Evolutionary conservation across 2,113 vertebrate genomes (phyloP), one percentile per base, ranked within the genome.

Genomic region (Actenoides lindsayi): DNA sequence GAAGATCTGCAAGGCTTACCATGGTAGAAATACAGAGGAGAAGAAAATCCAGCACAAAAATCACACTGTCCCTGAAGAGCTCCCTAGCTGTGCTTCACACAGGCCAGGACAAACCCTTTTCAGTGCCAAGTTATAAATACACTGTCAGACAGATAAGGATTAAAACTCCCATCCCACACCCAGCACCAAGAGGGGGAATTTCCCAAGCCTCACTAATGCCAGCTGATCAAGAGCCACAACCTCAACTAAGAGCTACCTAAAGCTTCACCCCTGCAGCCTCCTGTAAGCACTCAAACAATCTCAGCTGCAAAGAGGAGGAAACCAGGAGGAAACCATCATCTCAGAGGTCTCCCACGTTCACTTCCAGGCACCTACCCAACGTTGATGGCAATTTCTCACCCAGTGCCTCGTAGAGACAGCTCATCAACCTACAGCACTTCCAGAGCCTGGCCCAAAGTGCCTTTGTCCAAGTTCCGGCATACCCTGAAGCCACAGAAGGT

Each of bases 341-440:
- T 48, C 65, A 56, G 23, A 69, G 8, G 21, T 54, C 30, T 50
- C 50, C 21, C 0, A 1, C 0, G 2, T 59, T 68, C 53, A 21
- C n/a, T 60, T 54, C 39, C 51, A 16, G n/a, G 25, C 33, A 62
- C 30, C 46, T 57, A 11, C 44, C 19, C 68, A 54, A 37, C 9
- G 35, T 0, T 1, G 0, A 48, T 17, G 4, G n/a, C 41, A 78
- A 28, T 39, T 84, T 81, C 63, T 91, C 4, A 0, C 28, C 17
- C 31, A 78, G n/a, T 67, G 14, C n/a, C 53, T 81, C 77, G 46
- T 31, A 51, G 18, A 77, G 31, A 75, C 3, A 11, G 62, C 16
- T 13, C n/a, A 48, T 46, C 25, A 46, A 54, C 28, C 48, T 4
- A 0, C 14, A 54, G 42, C 24, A 24, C 10, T 20, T 39, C 51